Evolutionary conservation across 2,797 vertebrate species (phyloP).

Genomic region (Rhabdomys pumilio): DNA sequence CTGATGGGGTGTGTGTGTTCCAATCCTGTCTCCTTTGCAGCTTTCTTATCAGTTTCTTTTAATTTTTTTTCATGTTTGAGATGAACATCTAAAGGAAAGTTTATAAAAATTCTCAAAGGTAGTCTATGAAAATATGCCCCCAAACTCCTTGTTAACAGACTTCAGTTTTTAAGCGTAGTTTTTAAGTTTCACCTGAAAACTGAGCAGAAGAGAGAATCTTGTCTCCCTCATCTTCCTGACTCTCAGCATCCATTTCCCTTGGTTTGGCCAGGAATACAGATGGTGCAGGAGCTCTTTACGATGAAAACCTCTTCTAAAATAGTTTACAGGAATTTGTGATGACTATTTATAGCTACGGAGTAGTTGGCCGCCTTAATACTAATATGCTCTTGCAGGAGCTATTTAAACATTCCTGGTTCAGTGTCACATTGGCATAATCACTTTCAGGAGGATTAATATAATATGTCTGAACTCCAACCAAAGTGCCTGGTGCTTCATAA

Average conservation of each 20-base stretch:
- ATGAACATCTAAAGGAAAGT: slow-evolving; percentile 33
- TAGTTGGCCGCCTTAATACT: background rate
- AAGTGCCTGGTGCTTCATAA: background rate
- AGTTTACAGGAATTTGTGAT: slow-evolving; percentile 22
- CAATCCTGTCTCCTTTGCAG: background rate
- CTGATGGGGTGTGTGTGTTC: background rate
- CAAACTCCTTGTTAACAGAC: background rate
- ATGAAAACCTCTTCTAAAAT: slow-evolving; percentile 21
- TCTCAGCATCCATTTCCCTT: background rate
- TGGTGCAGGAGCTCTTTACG: slow-evolving; percentile 26
- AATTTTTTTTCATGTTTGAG: background rate
- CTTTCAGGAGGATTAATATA: slow-evolving; percentile 28
- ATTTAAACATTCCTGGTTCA: background rate
- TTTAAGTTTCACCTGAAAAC: slow-evolving; percentile 33
- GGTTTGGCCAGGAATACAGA: background rate
- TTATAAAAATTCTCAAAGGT: slow-evolving; percentile 51
- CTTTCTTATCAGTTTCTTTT: slow-evolving; percentile 6
- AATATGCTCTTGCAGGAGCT: background rate
- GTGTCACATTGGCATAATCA: background rate
- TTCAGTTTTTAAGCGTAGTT: slow-evolving; percentile 25
- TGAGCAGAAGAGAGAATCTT: background rate
- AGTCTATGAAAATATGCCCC: background rate
- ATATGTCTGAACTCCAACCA: background rate
- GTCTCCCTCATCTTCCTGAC: rapidly evolving
- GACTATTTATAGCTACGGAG: background rate